phyloP scores from a whole-genome alignment of 2,888 invertebrate species.

The Epistrophe grossulariae region DNA sequence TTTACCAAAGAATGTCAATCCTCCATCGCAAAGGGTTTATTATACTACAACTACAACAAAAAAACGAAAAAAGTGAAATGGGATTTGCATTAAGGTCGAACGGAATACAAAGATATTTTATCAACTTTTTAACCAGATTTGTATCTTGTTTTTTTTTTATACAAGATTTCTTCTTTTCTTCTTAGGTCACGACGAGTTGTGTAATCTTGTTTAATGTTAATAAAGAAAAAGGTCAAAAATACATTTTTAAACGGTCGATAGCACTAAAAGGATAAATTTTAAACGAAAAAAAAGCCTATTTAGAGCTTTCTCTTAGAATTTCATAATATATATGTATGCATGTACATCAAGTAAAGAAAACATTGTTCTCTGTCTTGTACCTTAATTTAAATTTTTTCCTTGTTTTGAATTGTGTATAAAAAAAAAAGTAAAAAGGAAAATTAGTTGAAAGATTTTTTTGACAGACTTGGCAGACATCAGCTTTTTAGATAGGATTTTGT shows the following conservation, averaged over 20 bases:
- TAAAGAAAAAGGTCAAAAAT: conserved; percentile 45
- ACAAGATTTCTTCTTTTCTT: background rate
- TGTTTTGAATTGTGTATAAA: conserved; percentile 1
- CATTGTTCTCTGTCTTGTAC: conserved; percentile 11
- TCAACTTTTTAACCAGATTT: conserved; percentile 42
- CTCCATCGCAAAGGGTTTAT: conserved; percentile 2
- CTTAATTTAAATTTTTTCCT: conserved; percentile 18
- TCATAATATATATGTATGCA: background rate
- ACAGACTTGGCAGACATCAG: conserved; percentile 10
- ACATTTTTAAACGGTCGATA: conserved; percentile 44
- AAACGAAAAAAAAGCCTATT: conserved; percentile 25
- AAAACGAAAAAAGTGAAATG: background rate
- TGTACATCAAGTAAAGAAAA: background rate
- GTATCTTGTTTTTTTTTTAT: conserved; percentile 10
- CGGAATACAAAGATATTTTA: conserved; percentile 40
- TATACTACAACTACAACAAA: background rate
- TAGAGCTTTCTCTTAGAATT: conserved; percentile 20
- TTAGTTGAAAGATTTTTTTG: conserved; percentile 6
- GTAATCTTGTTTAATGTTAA: conserved; percentile 46
- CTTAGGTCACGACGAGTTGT: conserved; percentile 26
- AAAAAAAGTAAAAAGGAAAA: background rate
- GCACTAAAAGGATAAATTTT: conserved; percentile 37
- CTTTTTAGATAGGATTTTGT: conserved; percentile 8
- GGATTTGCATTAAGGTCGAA: conserved; percentile 14
- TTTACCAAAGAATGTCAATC: conserved; percentile 26